These are phyloP conservation scores for Cyprinus carpio DNA, from an alignment of 2,113 vertebrate genomes.

Conservation along the genomic window DNA sequence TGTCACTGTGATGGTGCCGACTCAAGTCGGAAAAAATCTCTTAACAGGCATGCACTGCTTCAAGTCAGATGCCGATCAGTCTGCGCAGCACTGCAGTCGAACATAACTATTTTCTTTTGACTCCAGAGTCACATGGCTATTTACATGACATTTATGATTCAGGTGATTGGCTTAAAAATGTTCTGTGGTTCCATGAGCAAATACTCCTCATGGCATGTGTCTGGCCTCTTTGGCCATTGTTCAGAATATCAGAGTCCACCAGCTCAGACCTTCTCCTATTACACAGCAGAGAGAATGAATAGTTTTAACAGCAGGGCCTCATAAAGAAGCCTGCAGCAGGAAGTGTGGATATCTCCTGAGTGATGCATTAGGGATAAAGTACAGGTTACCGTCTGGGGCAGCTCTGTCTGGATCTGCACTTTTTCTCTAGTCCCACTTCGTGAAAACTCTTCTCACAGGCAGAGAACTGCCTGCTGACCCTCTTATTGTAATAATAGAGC, in stretches of 20 bases:
- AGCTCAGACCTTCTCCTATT: background rate
- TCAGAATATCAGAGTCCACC: background rate
- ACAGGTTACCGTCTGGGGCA: slow-evolving; percentile 54
- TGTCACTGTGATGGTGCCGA: too few relatives aligned
- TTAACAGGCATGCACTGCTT: too few relatives aligned
- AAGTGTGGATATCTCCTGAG: slow-evolving; percentile 58
- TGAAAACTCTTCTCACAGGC: background rate
- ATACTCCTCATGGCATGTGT: background rate
- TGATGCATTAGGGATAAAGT: slow-evolving; percentile 59
- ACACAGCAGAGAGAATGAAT: slow-evolving; percentile 55
- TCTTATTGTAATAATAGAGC: background rate
- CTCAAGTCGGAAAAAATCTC: too few relatives aligned
- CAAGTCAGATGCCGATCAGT: too few relatives aligned
- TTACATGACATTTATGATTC: too few relatives aligned
- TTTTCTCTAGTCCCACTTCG: slow-evolving; percentile 4
- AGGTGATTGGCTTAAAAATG: too few relatives aligned
- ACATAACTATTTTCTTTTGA: too few relatives aligned
- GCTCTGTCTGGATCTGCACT: slow-evolving; percentile 34
- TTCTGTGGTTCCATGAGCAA: background rate
- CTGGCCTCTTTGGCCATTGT: background rate
- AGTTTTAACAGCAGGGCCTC: slow-evolving; percentile 71
- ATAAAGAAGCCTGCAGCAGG: slow-evolving; percentile 60
- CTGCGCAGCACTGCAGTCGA: too few relatives aligned
- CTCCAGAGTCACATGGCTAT: too few relatives aligned
- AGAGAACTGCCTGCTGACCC: background rate